phyloP scores from a whole-genome alignment of 2,888 invertebrate species.

The Magallana nippona region DNA sequence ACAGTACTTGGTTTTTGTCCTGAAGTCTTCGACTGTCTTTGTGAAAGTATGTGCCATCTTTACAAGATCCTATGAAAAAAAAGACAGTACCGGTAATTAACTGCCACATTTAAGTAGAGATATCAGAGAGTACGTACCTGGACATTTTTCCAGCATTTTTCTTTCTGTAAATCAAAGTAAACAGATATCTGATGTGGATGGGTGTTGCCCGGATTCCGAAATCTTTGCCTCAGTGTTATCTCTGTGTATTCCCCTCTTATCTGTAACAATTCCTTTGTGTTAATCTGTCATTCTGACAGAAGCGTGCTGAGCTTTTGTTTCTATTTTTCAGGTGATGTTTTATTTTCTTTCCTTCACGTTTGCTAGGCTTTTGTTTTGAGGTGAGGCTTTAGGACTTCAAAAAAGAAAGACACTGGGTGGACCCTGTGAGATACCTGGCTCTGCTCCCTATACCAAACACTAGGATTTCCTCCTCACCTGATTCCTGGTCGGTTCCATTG shows the following conservation, averaged over 20 bases:
- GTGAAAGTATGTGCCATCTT: neutral
- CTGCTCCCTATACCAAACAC: neutral
- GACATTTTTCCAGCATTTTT: constrained; percentile 9
- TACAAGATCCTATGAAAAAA: neutral
- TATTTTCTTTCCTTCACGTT: constrained; percentile 15
- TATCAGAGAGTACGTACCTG: neutral
- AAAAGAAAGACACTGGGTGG: neutral
- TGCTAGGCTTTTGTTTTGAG: constrained; percentile 11
- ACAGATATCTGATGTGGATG: constrained; percentile 18
- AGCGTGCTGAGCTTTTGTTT: constrained; percentile 25
- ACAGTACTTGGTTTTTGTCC: neutral
- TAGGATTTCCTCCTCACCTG: neutral
- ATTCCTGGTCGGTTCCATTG: neutral
- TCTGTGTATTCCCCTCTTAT: constrained; percentile 16
- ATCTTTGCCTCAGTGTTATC: constrained; percentile 6
- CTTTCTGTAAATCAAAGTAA: neutral
- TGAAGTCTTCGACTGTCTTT: neutral
- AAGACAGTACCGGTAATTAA: too few relatives aligned
- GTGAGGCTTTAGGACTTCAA: constrained; percentile 23
- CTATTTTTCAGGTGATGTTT: constrained; percentile 20
- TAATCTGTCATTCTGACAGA: constrained; percentile 27
- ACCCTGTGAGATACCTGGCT: neutral
- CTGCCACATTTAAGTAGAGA: neutral
- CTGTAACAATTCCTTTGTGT: constrained; percentile 31
- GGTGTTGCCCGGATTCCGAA: neutral